phyloP scores from a whole-genome alignment of 2,888 invertebrate species.

The Orchesellides sinensis region DNA sequence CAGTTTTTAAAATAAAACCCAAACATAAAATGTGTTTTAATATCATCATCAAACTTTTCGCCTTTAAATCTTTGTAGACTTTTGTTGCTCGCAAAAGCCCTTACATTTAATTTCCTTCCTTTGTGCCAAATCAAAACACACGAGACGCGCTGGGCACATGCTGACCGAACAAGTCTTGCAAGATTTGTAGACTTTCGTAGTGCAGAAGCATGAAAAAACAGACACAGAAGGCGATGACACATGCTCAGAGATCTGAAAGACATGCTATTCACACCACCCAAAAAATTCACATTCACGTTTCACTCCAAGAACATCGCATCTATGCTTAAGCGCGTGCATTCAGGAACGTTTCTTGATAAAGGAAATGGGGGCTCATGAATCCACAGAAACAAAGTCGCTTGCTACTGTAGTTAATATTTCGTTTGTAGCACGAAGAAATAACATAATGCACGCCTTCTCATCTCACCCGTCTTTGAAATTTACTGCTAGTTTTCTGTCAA shows the following conservation, averaged over 20 bases:
- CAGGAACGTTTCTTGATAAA: too few relatives aligned
- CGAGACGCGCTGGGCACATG: conserved; percentile 34
- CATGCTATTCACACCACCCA: too few relatives aligned
- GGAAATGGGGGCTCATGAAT: not conserved
- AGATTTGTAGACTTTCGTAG: not conserved
- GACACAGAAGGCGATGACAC: conserved; percentile 36
- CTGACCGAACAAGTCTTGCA: conserved; percentile 31
- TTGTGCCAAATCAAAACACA: too few relatives aligned
- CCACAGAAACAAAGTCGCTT: not conserved
- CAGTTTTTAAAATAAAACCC: not conserved
- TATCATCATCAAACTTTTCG: too few relatives aligned
- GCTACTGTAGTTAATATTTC: conserved; percentile 32
- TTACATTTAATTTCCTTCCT: too few relatives aligned
- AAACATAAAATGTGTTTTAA: too few relatives aligned
- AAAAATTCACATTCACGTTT: too few relatives aligned
- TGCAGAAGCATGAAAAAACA: conserved; percentile 25
- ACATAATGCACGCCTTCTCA: conserved; percentile 32
- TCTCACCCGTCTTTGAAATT: conserved; percentile 27
- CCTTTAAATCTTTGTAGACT: too few relatives aligned
- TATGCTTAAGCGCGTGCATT: too few relatives aligned
- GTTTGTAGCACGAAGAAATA: conserved; percentile 19
- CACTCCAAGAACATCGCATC: too few relatives aligned
- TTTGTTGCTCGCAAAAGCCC: too few relatives aligned
- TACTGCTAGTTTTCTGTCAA: conserved; percentile 24
- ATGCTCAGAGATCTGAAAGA: conserved; percentile 15